A percentile compares a stretch with the other conserved stretches of the same genome.
Conservation (phyloP, 2,797 vertebrate genomes). For the Harpagifer antarcticus region DNA sequence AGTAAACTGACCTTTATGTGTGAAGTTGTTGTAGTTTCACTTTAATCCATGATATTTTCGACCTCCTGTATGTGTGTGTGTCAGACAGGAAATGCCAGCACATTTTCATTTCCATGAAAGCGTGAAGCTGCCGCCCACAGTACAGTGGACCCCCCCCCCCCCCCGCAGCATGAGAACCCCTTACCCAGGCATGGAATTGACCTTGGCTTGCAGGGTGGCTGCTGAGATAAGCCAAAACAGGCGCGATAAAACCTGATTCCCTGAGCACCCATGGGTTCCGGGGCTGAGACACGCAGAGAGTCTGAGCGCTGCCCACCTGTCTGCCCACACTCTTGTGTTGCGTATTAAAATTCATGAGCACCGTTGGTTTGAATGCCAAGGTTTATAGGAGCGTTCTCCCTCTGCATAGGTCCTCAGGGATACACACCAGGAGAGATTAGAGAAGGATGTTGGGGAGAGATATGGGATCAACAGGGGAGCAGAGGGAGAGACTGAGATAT, state of each 20-base stretch:
- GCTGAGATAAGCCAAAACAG: slow-evolving; percentile 72
- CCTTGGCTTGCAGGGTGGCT: slow-evolving; percentile 65
- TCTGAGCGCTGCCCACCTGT: slow-evolving; percentile 40
- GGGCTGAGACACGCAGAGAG: slow-evolving; percentile 29
- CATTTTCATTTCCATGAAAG: slow-evolving; percentile 4
- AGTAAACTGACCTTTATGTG: neutral
- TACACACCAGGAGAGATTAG: slow-evolving; percentile 63
- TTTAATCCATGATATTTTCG: slow-evolving; percentile 1
- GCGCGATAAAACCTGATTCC: slow-evolving; percentile 57
- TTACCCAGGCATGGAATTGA: slow-evolving; percentile 67
- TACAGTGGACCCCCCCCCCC: too few species aligned
- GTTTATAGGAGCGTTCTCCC: slow-evolving; percentile 68
- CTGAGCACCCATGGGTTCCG: slow-evolving; percentile 26
- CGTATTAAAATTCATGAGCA: slow-evolving; percentile 78
- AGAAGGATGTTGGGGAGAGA: slow-evolving; percentile 55
- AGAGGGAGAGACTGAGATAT: slow-evolving; percentile 42
- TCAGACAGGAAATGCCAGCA: slow-evolving; percentile 2
- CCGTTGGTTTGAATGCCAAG: slow-evolving; percentile 73
- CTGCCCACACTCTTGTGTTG: slow-evolving; percentile 47
- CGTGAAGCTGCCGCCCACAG: neutral
- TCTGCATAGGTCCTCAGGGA: slow-evolving; percentile 63
- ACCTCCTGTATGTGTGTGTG: neutral
- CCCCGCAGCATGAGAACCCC: slow-evolving; percentile 37
- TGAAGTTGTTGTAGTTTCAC: neutral
- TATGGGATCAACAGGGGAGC: slow-evolving; percentile 56